Base-by-base conservation (phyloP, 2,113 vertebrate genomes). In the Rhabdornis inornatus region DNA sequence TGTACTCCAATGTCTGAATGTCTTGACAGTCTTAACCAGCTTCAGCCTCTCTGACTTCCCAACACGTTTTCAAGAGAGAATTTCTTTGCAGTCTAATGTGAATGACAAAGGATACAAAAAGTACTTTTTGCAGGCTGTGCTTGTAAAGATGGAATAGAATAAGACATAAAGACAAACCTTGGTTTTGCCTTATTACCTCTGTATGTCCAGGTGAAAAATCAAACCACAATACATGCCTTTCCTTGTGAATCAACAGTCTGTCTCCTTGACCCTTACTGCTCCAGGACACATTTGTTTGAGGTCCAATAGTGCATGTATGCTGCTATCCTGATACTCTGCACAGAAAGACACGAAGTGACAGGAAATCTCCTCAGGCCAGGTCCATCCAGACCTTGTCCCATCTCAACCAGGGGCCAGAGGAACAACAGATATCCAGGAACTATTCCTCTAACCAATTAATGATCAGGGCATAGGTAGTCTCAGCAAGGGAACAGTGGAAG, bases 251-350 rank as follows among this genome's bases (percentile, higher is more conserved):
- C 24, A 49, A 12, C 11, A 53, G 10, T 23, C 42, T 3, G 0
- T 49, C 22, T 72, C n/a, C 57, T 79, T 30, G 12, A 15, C 19
- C 18, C 22, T 71, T 47, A 23, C 12, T 66, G 23, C 39, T 59
- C 9, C 33, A 22, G 42, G 10, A 22, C 10, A 3, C 27, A 39
- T 57, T 79, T 70, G 18, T 30, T 63, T 22, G 12, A 37, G 55
- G 39, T n/a, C 0, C 0, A 13, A 14, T 20, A 39, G 15, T 7
- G 8, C 35, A 10, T 1, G 0, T 2, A 2, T 40, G 47, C 11
- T 68, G 61, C 18, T n/a, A 20, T 22, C 56, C 39, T 28, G 35
- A 37, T 1, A 66, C 35, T 13, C 28, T 50, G 59, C n/a, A 39
- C 23, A 40, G 21, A 31, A 75, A 52, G 27, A 80, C 40, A 50